Conservation (phyloP, 2,113 vertebrate genomes). For the Eolophus roseicapilla region DNA sequence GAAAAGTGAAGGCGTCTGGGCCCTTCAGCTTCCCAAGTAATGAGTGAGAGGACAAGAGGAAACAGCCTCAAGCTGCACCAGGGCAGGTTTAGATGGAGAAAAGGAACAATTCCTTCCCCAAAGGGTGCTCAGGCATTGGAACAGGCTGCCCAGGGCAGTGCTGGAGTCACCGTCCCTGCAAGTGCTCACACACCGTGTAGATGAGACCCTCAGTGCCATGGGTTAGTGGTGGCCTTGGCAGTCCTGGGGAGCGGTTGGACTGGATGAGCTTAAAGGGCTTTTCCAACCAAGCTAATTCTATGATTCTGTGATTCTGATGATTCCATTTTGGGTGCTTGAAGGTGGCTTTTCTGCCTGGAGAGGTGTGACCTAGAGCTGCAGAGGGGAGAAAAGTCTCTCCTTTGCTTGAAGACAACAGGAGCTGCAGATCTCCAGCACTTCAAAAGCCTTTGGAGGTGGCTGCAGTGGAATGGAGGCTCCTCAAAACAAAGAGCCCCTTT, state of each 20-base stretch:
- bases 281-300: neutral
- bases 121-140: neutral
- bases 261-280: neutral
- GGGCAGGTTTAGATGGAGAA: neutral
- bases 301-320: neutral
- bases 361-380: neutral
- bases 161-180: neutral
- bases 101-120: neutral
- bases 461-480: neutral
- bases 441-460: neutral
- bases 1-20: neutral
- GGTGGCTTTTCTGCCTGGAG: neutral
- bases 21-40: neutral
- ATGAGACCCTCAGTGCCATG: neutral
- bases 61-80: neutral
- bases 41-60: neutral
- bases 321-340: neutral
- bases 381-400: neutral
- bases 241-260: neutral
- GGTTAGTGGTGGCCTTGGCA: neutral
- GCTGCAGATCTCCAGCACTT: neutral
- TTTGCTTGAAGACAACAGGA: neutral
- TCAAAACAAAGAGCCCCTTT: neutral
- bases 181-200: neutral
- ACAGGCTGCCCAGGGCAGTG: neutral